Evolutionary conservation across 2,888 invertebrate species (phyloP).

Genomic region (Amblyjoppa fuscipennis): DNA sequence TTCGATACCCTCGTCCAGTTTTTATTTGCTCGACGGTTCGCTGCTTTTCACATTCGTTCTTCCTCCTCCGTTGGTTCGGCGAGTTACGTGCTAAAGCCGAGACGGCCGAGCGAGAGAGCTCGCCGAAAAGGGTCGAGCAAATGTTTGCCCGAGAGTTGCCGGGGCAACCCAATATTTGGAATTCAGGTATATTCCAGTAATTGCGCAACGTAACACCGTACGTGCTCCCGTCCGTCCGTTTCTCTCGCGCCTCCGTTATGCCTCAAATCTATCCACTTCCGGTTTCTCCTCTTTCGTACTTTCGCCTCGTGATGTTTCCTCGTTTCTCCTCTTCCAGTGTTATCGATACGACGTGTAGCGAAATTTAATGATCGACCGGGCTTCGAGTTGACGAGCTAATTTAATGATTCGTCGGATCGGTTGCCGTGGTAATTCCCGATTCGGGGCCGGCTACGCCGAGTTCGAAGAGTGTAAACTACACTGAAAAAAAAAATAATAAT

Average conservation of each 20-base stretch:
- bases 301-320: too few species aligned
- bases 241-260: neutral
- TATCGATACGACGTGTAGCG: too few species aligned
- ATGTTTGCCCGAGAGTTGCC: slow-evolving; percentile 44
- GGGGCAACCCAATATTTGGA: slow-evolving; percentile 39
- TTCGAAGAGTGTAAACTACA: too few species aligned
- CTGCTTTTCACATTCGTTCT: neutral
- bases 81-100: neutral
- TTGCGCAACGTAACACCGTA: neutral
- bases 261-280: neutral
- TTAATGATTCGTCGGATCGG: too few species aligned
- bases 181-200: neutral
- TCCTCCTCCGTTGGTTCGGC: too few species aligned
- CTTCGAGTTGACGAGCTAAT: too few species aligned
- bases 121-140: slow-evolving; percentile 52
- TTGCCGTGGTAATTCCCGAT: too few species aligned
- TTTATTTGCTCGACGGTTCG: slow-evolving; percentile 46
- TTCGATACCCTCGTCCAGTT: slow-evolving; percentile 32
- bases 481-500: too few species aligned
- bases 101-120: slow-evolving; percentile 11
- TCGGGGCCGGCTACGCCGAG: too few species aligned
- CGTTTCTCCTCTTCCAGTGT: too few species aligned
- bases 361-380: too few species aligned
- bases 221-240: neutral
- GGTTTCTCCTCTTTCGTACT: neutral